A percentile compares a stretch with the other conserved stretches of the same genome.
Evolutionary conservation across 2,888 invertebrate species (phyloP).

Genomic region (Lutraria lutraria): DNA sequence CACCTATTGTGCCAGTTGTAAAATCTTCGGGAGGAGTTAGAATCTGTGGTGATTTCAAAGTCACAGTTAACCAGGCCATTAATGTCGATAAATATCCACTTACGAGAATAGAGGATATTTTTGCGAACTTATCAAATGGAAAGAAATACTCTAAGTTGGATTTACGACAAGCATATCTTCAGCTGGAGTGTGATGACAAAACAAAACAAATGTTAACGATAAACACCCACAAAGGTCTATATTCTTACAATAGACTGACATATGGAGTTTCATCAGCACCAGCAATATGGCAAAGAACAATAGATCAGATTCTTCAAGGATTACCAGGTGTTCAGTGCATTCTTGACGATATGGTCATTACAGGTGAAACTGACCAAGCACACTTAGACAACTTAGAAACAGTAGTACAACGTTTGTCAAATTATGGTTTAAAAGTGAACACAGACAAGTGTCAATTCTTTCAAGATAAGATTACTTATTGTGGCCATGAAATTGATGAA

Average conservation of each 20-base stretch:
- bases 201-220: slow-evolving; percentile 58
- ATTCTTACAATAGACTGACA: slow-evolving; percentile 59
- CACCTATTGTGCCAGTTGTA: slow-evolving; percentile 25
- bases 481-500: slow-evolving; percentile 50
- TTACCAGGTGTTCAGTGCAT: slow-evolving; percentile 31
- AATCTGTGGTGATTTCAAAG: slow-evolving; percentile 75
- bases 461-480: slow-evolving; percentile 32
- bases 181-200: slow-evolving; percentile 61
- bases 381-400: slow-evolving; percentile 32
- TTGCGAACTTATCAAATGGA: slow-evolving; percentile 61
- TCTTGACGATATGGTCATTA: slow-evolving; percentile 31
- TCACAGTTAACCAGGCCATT: slow-evolving; percentile 74
- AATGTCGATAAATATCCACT: slow-evolving; percentile 77
- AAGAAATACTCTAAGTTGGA: slow-evolving; percentile 69
- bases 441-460: slow-evolving; percentile 31
- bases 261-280: slow-evolving; percentile 68
- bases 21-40: slow-evolving; percentile 41
- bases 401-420: slow-evolving; percentile 1
- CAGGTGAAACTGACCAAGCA: slow-evolving; percentile 46
- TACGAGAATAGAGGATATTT: slow-evolving; percentile 74
- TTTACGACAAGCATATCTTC: slow-evolving; percentile 64
- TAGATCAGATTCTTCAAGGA: slow-evolving; percentile 72
- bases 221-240: slow-evolving; percentile 68
- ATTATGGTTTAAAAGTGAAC: slow-evolving; percentile 14
- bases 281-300: slow-evolving; percentile 70